Evolutionary conservation across 2,888 invertebrate species (phyloP).

Genomic region (Dasypogon diadema): DNA sequence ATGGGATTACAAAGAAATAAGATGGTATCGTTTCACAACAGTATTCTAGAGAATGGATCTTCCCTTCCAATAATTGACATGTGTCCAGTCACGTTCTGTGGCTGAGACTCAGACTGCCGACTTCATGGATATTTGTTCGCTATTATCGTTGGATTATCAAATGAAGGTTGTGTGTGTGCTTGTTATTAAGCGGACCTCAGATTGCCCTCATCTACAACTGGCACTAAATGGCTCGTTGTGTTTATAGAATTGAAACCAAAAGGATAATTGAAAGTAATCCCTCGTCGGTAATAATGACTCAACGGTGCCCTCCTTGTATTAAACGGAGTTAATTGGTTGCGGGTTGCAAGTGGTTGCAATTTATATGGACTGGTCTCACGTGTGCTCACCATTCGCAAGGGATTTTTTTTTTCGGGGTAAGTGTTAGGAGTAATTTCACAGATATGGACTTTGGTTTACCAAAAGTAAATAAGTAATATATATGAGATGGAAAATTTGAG

Average conservation of each 20-base stretch:
- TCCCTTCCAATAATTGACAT: conserved; percentile 23
- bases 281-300: conserved; percentile 23
- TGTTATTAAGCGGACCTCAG: conserved; percentile 16
- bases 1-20: no score
- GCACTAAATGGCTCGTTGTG: conserved; percentile 10
- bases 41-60: no score
- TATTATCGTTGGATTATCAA: neutral
- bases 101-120: neutral
- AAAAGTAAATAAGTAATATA: no score
- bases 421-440: no score
- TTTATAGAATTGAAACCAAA: conserved; percentile 17
- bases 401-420: no score
- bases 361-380: conserved; percentile 22
- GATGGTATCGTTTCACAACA: no score
- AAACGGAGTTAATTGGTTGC: conserved; percentile 20
- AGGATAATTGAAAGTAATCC: conserved; percentile 38
- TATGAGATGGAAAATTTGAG: no score
- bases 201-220: conserved; percentile 15
- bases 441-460: no score
- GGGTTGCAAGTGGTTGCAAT: conserved; percentile 6
- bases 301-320: conserved; percentile 7
- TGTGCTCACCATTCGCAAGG: conserved; percentile 4
- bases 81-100: conserved; percentile 19
- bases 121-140: neutral
- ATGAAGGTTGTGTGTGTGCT: neutral